phyloP scores from a whole-genome alignment of 2,113 vertebrate genomes.

The Dolichallabes microphthalmus region DNA sequence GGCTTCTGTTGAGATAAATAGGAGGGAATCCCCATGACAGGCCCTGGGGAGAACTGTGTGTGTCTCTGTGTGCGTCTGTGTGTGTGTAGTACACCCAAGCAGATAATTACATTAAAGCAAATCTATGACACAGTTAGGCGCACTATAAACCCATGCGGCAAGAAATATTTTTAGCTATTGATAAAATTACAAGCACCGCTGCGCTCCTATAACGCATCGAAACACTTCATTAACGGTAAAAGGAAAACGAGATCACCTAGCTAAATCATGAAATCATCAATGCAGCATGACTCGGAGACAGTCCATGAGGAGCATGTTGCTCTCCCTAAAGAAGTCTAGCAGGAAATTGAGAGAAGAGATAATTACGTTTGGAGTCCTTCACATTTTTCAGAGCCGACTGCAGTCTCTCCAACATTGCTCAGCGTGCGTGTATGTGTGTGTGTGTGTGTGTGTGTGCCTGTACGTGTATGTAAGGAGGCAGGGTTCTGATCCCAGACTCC shows the following conservation, averaged over 20 bases:
- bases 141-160: conserved; percentile 23
- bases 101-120: conserved; percentile 4
- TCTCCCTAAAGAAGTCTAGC: background rate
- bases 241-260: background rate
- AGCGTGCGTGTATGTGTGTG: conserved; percentile 35
- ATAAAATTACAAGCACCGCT: background rate
- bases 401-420: conserved; percentile 59
- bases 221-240: background rate
- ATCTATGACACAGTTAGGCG: background rate
- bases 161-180: background rate
- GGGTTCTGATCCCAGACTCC: conserved; percentile 37
- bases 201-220: background rate
- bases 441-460: conserved; percentile 28
- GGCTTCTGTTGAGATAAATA: conserved; percentile 20
- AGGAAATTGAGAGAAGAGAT: conserved; percentile 19
- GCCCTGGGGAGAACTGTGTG: background rate
- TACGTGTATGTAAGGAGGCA: conserved; percentile 19
- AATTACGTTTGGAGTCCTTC: conserved; percentile 62
- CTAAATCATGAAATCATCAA: conserved; percentile 2
- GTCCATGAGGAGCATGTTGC: conserved; percentile 13
- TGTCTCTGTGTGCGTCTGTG: background rate
- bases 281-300: background rate
- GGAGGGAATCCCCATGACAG: conserved; percentile 34
- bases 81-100: background rate
- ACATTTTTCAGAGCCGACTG: conserved; percentile 60